Percentiles rank a stretch among this genome's conserved stretches.
These are phyloP conservation scores for Phoebastria nigripes DNA, from an alignment of 2,797 vertebrate genomes.

Conservation along the genomic window DNA sequence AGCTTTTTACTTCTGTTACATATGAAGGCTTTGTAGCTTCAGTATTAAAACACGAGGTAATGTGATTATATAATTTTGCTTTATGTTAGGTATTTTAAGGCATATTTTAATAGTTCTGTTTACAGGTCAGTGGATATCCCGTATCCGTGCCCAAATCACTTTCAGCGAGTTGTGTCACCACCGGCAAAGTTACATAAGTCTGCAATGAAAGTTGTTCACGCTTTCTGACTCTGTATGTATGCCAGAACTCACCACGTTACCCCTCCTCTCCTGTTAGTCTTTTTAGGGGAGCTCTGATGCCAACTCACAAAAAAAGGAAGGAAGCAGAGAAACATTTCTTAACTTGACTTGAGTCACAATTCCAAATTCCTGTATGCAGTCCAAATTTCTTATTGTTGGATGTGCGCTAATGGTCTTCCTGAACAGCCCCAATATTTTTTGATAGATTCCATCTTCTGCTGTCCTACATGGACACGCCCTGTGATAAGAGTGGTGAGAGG, in stretches of 20 bases:
- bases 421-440: background rate
- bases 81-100: background rate
- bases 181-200: background rate
- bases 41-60: background rate
- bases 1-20: background rate
- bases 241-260: background rate
- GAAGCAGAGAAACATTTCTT: background rate
- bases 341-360: background rate
- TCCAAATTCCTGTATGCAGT: background rate
- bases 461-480: fast-evolving
- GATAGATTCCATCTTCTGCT: background rate
- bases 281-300: background rate
- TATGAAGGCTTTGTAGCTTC: background rate
- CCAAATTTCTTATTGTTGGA: background rate
- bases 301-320: background rate
- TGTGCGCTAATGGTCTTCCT: background rate
- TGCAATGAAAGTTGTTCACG: background rate
- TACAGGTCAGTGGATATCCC: conserved; percentile 10
- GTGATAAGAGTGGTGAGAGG: background rate
- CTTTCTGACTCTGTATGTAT: background rate
- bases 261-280: background rate
- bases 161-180: background rate
- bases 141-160: background rate
- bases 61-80: background rate
- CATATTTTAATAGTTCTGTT: background rate